Evolutionary conservation across 2,113 vertebrate genomes (phyloP), one percentile per base, ranked within the genome.

Genomic region (Pseudorhombus dupliciocellatus): DNA sequence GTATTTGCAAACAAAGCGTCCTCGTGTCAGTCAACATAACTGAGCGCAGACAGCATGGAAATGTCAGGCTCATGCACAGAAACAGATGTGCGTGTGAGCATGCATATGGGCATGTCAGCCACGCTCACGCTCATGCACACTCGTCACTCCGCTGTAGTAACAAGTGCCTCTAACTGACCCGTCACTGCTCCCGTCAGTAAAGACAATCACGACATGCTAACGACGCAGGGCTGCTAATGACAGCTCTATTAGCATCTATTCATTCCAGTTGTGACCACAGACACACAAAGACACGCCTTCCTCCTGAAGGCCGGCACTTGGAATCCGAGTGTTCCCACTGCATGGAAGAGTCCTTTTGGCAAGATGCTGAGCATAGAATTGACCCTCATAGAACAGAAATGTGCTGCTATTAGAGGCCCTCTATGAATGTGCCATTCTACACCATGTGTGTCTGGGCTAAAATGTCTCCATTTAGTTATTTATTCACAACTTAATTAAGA

Each of bases 1-100:
- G 89, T 83, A 80, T 86, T 89, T 86, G 81, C 78, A 84, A 86
- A 90, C 84, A 88, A 84, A 80, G 55, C 66, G 25, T 71, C 73
- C 54, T 63, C 70, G 80, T 40, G 76, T 87, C 88, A 86, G 53
- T 89, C 85, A 91, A 51, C 64, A 34, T 68, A 65, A 81, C 59
- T 60, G 82, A 85, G 83, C 74, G 59, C 86, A 87, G 84, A 83
- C 82, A 65, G 83, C 64, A 75, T 75, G 87, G 55, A 92, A 88
- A 92, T 90, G 87, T 87, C 88, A 88, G 58, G 46, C 83, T 82
- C 57, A 57, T 42, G 28, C 75, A 76, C 70, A 26, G 52, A 53
- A 51, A 68, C 76, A 71, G 22, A 70, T 54, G 80, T 79, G 79
- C 66, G 55, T 6, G 62, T 26, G 68, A 59, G 76, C 34, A 53